Base-by-base conservation (phyloP, 2,888 invertebrate genomes). In the Isoperla grammatica region DNA sequence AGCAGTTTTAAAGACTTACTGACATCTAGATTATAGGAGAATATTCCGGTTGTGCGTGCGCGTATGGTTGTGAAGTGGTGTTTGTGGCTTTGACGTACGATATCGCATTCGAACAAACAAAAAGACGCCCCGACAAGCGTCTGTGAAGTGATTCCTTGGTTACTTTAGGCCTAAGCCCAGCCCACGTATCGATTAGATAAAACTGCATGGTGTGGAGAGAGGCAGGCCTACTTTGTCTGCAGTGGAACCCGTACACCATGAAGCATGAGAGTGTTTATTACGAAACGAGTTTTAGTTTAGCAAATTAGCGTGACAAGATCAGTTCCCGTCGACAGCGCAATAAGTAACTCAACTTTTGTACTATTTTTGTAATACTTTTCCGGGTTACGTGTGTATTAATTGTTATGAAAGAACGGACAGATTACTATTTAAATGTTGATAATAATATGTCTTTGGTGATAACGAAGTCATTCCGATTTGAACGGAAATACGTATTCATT, bases 181-280 rank as follows among this genome's bases (percentile, higher is more conserved):
- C 60, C 56, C 60, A 48, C 49, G 49, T 60, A 60, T 60, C 56
- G 60, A 60, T 56, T 42, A 49, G 56, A n/a, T 53, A 45, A 54
- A 56, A 60, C 56, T 60, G 60, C 60, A 60, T 56, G 56, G 50
- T 15, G 56, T 49, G n/a, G 55, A 59, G 42, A 22, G 37, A 17
- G 15, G 42, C 39, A 22, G 39, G 53, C 58, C 42, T 59, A 50
- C 55, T 17, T 55, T 57, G 48, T 29, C 48, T 60, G 59, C 59
- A 60, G 49, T 60, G 59, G 54, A 55, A 45, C 45, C 46, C 15
- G 39, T 56, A 29, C 17, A 39, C 39, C 20, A 39, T 19, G 54
- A 17, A 17, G 35, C 54, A 40, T 54, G 9, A n/a, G 37, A n/a
- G n/a, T 45, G 45, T 45, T 15, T 19, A 45, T 15, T 17, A 45